Percentiles rank a stretch among this genome's conserved stretches.
These are phyloP conservation scores for Dicentrarchus labrax DNA, from an alignment of 2,113 vertebrate genomes.

Conservation along the genomic window DNA sequence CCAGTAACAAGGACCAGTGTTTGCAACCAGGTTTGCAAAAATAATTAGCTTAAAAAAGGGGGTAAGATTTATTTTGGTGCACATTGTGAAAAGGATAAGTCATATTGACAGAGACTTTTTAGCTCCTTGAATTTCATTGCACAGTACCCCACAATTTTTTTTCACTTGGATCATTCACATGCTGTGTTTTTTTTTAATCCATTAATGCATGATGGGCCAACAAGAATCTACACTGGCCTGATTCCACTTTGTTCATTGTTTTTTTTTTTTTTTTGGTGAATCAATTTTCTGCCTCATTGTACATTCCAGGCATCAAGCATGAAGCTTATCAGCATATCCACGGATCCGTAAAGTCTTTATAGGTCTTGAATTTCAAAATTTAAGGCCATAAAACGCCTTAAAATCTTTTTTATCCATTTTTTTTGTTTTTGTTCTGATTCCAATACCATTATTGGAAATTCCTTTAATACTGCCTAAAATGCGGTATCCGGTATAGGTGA, in stretches of 20 bases:
- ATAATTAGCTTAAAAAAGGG: conserved; percentile 15
- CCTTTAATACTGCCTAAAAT: too few species aligned
- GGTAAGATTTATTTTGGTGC: not conserved
- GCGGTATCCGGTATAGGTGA: too few species aligned
- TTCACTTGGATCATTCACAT: not conserved
- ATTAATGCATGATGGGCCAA: not conserved
- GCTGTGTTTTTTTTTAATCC: not conserved
- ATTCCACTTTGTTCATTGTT: not conserved
- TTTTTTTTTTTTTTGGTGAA: conserved; percentile 14
- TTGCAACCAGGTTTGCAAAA: not conserved
- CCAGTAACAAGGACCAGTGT: not conserved
- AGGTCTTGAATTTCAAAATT: not conserved
- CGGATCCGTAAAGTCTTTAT: not conserved
- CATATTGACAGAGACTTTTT: not conserved
- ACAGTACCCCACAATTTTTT: not conserved
- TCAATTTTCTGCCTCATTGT: not conserved
- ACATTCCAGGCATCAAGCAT: not conserved
- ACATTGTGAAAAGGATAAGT: not conserved
- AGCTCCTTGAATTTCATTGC: not conserved
- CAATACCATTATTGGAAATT: too few species aligned
- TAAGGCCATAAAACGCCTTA: not conserved
- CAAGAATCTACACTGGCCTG: conserved; percentile 2
- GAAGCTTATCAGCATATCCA: not conserved
- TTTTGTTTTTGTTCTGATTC: too few species aligned
- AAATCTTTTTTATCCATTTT: not conserved